Percentiles rank a stretch among this genome's conserved stretches.
Conservation (phyloP, 2,113 vertebrate genomes). For the Astatoreochromis straeleni region DNA sequence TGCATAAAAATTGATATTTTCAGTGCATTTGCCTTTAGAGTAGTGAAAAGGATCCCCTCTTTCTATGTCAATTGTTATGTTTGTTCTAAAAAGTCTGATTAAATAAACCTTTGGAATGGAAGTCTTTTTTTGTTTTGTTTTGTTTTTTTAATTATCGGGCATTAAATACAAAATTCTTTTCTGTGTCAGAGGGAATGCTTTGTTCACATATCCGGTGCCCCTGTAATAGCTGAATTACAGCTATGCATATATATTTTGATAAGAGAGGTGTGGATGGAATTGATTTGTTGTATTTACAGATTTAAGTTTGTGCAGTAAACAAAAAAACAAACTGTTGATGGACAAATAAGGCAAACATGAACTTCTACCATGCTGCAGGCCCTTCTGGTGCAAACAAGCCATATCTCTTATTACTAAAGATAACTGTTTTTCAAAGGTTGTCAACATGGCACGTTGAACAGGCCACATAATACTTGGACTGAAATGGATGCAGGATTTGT, state of each 20-base stretch:
- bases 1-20: constrained; percentile 8
- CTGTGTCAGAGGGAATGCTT: neutral
- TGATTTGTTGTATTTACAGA: neutral
- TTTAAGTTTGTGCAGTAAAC: neutral
- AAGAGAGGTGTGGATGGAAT: neutral
- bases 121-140: neutral
- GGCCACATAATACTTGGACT: neutral
- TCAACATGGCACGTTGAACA: neutral
- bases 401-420: neutral
- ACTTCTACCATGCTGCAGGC: neutral
- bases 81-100: constrained; percentile 18
- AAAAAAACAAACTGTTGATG: neutral
- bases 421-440: neutral
- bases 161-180: neutral
- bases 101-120: constrained; percentile 26
- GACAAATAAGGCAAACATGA: neutral
- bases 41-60: neutral
- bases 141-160: neutral
- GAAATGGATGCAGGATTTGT: neutral
- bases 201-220: neutral
- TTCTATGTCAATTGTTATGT: neutral
- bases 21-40: neutral
- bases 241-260: neutral
- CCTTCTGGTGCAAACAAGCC: neutral
- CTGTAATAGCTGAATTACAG: neutral